Evolutionary conservation across 2,888 invertebrate genomes (phyloP).

Genomic region (Nomada fabriciana): DNA sequence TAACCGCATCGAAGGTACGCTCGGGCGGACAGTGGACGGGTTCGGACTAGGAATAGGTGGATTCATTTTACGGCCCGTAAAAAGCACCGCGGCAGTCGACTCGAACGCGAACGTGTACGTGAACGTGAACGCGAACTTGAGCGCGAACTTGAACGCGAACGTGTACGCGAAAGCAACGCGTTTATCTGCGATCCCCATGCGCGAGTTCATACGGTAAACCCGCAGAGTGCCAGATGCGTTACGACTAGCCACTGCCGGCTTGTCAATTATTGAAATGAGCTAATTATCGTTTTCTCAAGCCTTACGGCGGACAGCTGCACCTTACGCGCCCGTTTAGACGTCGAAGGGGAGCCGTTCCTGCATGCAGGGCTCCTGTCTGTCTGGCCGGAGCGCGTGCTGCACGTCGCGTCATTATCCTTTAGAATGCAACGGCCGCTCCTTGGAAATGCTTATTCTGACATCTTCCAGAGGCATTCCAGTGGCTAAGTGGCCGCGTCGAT

Average conservation of each 20-base stretch:
- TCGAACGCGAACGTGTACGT: constrained; percentile 3
- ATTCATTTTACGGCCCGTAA: constrained; percentile 81
- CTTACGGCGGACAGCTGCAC: constrained; percentile 77
- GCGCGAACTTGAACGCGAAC: too few relatives aligned
- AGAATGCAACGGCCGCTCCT: constrained; percentile 56
- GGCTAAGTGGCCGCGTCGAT: constrained; percentile 19
- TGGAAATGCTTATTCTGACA: constrained; percentile 37
- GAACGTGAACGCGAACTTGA: too few relatives aligned
- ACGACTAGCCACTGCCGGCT: constrained; percentile 69
- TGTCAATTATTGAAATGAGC: constrained; percentile 84
- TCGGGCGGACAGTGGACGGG: constrained; percentile 44
- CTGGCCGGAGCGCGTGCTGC: constrained; percentile 75
- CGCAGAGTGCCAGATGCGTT: constrained; percentile 79
- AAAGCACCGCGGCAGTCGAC: constrained; percentile 64
- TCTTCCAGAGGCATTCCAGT: constrained; percentile 18
- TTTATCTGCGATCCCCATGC: constrained; percentile 15
- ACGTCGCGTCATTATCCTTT: constrained; percentile 77
- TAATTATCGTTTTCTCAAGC: constrained; percentile 82
- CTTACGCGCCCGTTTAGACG: constrained; percentile 60
- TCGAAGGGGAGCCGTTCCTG: constrained; percentile 21
- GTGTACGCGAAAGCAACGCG: background rate
- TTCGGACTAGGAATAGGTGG: constrained; percentile 71
- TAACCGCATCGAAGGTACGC: constrained; percentile 23
- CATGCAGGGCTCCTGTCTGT: constrained; percentile 34
- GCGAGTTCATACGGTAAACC: constrained; percentile 32